phyloP scores from a whole-genome alignment of 2,113 vertebrate genomes.

The Ginglymostoma cirratum region DNA sequence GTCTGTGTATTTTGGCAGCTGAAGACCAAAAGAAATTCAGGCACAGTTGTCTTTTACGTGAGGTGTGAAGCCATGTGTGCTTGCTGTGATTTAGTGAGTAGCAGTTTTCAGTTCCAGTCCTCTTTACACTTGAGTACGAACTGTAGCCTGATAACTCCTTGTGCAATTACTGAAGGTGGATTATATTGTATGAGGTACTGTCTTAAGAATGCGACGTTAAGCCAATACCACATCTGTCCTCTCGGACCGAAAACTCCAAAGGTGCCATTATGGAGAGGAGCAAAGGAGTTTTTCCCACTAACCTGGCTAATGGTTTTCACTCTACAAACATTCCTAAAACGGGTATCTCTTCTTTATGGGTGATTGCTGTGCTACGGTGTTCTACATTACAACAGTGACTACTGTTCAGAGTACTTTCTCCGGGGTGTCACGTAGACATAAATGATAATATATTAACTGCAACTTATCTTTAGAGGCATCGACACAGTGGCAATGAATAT shows the following conservation, averaged over 20 bases:
- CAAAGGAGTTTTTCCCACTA: background rate
- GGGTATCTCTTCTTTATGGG: background rate
- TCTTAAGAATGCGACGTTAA: background rate
- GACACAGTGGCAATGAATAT: background rate
- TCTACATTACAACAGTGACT: background rate
- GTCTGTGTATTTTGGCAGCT: background rate
- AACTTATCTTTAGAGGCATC: background rate
- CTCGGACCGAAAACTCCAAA: background rate
- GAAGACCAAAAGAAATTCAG: background rate
- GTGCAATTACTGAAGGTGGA: background rate
- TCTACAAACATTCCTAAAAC: background rate
- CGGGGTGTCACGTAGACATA: background rate
- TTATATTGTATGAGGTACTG: background rate
- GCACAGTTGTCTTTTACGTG: background rate
- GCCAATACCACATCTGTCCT: background rate
- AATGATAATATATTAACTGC: background rate
- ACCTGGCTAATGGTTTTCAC: background rate
- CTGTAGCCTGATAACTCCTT: background rate
- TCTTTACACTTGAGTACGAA: background rate
- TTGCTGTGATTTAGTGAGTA: background rate
- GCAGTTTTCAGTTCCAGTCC: background rate
- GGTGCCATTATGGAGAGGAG: background rate
- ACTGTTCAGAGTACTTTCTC: too few relatives aligned
- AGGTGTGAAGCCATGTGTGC: background rate
- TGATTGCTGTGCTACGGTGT: background rate